Evolutionary conservation across 2,113 vertebrate genomes (phyloP), one percentile per base, ranked within the genome.

Genomic region (Cnemophilus loriae): DNA sequence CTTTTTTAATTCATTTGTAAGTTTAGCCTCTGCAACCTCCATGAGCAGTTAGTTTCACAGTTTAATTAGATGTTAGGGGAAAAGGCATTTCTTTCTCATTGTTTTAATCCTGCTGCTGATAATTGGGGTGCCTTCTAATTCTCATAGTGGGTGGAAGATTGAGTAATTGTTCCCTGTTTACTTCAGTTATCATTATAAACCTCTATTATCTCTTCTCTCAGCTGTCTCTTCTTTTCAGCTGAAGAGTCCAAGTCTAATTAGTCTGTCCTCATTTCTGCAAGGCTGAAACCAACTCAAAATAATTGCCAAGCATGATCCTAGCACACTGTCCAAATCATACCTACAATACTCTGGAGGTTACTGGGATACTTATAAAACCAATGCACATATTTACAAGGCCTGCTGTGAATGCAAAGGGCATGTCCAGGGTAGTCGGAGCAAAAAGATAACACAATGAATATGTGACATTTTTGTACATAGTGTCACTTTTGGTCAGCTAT

Each of bases 151-250:
- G 73, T 89, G 52, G 81, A 90, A 89, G 89, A 87, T 84, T 78
- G 67, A 93, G 68, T 92, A 93, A 89, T 81, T 86, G 64, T 81
- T 78, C 76, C 19, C 12, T 95, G 84, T 96, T 96, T 97, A 95
- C 65, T 92, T 89, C 76, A 74, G 76, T 78, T 93, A 55, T 81
- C 83, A n/a, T 90, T 74, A 84, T 37, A 95, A 90, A 89, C 64
- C 47, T 64, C 86, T 89, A 49, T 92, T 95, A 93, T 81, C 73
- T 94, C 39, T 15, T 42, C 53, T 92, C 83, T 92, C 89, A 90
- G 89, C 65, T 96, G 86, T 84, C 80, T 80, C 57, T 69, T 86
- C 61, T 90, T 85, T 88, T 94, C 90, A 70, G 60, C 64, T 84
- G 44, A 81, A 78, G 73, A 91, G 47, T 89, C 69, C 80, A 86